Percentiles rank a stretch among this genome's conserved stretches.
Conservation (phyloP, 2,888 invertebrate genomes). For the Parapristionchus giblindavisi region DNA sequence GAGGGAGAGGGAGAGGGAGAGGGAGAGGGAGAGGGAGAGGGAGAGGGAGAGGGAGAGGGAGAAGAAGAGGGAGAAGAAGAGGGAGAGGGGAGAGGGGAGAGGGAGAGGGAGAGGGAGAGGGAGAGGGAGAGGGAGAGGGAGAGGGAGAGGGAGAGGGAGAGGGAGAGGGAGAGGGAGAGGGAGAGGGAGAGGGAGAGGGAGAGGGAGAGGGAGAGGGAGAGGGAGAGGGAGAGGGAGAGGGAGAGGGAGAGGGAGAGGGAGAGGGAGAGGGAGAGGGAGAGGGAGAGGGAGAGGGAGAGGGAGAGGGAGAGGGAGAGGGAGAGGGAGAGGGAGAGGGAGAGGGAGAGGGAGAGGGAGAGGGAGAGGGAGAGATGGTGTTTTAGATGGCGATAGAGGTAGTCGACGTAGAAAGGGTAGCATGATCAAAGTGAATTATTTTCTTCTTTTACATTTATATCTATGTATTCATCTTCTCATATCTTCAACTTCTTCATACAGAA, state of each 20-base stretch:
- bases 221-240: background rate
- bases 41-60: background rate
- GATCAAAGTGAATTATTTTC: background rate
- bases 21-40: background rate
- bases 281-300: background rate
- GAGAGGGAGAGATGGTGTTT: background rate
- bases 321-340: background rate
- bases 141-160: background rate
- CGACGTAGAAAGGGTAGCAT: background rate
- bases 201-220: background rate
- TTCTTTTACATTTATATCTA: too few relatives aligned
- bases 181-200: background rate
- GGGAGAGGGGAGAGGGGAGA: background rate
- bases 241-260: slow-evolving; percentile 2
- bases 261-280: slow-evolving; percentile 2
- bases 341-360: background rate
- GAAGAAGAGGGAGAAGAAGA: background rate
- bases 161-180: background rate
- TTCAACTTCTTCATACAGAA: too few relatives aligned
- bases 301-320: background rate
- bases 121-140: background rate
- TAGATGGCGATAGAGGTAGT: background rate
- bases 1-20: slow-evolving; percentile 2
- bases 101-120: background rate
- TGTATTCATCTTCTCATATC: too few relatives aligned